Evolutionary conservation across 2,113 vertebrate genomes (phyloP), one percentile per base, ranked within the genome.

Genomic region (Maylandia zebra): DNA sequence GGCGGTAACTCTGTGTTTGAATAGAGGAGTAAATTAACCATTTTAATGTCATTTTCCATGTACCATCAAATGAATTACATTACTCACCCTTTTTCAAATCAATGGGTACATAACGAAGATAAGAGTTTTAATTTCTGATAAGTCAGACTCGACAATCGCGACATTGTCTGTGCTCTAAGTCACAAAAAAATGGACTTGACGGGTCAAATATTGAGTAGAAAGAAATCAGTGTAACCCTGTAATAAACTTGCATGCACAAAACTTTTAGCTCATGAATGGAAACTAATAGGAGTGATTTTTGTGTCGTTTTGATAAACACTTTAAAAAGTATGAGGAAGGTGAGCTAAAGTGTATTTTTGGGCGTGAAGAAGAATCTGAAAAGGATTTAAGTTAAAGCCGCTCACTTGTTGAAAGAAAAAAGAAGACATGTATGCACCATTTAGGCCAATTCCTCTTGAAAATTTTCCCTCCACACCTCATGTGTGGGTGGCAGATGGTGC

Each of bases 101-200:
- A 92, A 50, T 38, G 27, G 82, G 89, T 92, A 91, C 87, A 90
- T 87, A 85, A 81, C 81, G 6, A 74, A 89, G 94, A 95, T 95
- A 95, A 94, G 86, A 87, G 69, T 90, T 94, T 91, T 90, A 43
- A 94, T 95, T 94, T 92, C 56, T 92, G 91, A 95, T 93, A 92
- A 91, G 85, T 82, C 81, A 34, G 59, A 89, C 78, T 52, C 12
- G 38, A 86, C 86, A 90, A 48, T 92, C 82, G 52, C 88, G 34
- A 82, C 83, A 94, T 93, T 95, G 92, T 94, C 88, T 83, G 85
- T 19, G 38, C 78, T 82, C 36, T 52, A 32, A 87, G 83, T 91
- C 88, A 82, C 59, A 83, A 13, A 92, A 94, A 90, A 94, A 89
- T 91, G 55, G 86, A 90, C 90, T 89, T 81, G 53, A 83, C 55